These are phyloP conservation scores for Myotis davidii DNA, from an alignment of 2,113 vertebrate species.

Conservation along the genomic window DNA sequence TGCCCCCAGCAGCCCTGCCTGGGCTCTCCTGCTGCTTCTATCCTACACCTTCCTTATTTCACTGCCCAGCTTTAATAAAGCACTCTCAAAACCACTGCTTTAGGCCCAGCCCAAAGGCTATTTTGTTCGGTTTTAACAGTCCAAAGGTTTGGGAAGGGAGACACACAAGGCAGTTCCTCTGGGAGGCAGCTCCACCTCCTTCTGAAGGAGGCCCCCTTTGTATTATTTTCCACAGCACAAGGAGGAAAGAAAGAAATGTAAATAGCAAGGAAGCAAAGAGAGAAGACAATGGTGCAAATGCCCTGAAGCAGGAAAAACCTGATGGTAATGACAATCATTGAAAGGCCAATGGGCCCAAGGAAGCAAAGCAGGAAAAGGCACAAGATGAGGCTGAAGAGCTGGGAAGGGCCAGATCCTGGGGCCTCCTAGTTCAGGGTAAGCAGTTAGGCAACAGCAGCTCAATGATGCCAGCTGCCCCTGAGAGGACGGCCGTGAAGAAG, in stretches of 20 bases:
- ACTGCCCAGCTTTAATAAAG: not conserved
- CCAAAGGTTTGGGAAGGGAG: not conserved
- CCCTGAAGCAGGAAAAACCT: not conserved
- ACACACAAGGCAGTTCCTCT: not conserved
- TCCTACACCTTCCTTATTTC: not conserved
- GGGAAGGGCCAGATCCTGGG: accelerated
- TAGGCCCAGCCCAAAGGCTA: not conserved
- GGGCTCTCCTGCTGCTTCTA: not conserved
- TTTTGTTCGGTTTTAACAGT: not conserved
- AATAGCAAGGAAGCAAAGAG: not conserved
- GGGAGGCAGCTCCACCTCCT: not conserved
- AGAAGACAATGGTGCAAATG: not conserved
- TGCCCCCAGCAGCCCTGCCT: not conserved
- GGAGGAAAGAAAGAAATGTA: not conserved
- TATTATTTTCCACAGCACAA: not conserved
- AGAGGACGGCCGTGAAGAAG: not conserved
- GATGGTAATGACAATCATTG: not conserved
- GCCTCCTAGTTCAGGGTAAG: accelerated
- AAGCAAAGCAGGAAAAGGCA: not conserved
- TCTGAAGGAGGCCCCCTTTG: not conserved
- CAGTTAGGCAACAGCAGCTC: not conserved
- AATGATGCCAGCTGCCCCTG: not conserved
- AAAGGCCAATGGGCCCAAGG: no score
- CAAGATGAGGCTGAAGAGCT: not conserved
- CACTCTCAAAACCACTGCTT: not conserved